Evolutionary conservation across 2,113 vertebrate genomes (phyloP), one percentile per base, ranked within the genome.

Genomic region (Edolisoma coerulescens): DNA sequence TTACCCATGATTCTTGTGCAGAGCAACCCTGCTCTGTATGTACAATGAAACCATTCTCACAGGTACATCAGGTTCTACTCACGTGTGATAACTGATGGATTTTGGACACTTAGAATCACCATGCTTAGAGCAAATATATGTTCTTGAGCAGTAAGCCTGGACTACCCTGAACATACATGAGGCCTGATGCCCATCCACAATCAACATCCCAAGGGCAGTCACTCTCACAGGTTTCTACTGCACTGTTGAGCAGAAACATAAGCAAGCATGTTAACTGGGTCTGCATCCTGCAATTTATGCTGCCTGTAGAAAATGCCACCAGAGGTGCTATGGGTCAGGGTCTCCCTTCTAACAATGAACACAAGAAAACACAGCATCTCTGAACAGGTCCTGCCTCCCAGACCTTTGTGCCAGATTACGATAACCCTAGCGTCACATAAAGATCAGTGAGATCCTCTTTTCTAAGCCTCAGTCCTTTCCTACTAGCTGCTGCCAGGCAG

Each of bases 31-130:
- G 32, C 33, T 41, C 26, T 59, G 7, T 8, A 15, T 5, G 14
- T 16, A 37, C 39, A 60, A 47, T 0, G 0, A 59, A 93, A 42
- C 6, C 2, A 8, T 54, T 42, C 16, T 23, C 35, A 70, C 26
- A 64, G 71, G 44, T 53, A 45, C 37, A 28, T 68, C 47, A 64
- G 30, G 9, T 64, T 59, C 61, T 64, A 19, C 14, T 81, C n/a
- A 30, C 3, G 6, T 4, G 3, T 64, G 16, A 44, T 26, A 82
- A 75, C 23, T 17, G 65, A 47, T 19, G 37, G 18, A 28, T 67
- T 75, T 92, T 75, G 53, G 27, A 63, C 39, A 39, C 18, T 74
- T 3, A 0, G 30, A 37, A 8, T 60, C 76, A 68, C 35, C 1
- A 1, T 26, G 52, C 8, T 57, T 75, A 73, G 19, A 77, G 23